These are phyloP conservation scores for Phataginus tetradactyla DNA, from an alignment of 2,797 vertebrate genomes.

Conservation along the genomic window DNA sequence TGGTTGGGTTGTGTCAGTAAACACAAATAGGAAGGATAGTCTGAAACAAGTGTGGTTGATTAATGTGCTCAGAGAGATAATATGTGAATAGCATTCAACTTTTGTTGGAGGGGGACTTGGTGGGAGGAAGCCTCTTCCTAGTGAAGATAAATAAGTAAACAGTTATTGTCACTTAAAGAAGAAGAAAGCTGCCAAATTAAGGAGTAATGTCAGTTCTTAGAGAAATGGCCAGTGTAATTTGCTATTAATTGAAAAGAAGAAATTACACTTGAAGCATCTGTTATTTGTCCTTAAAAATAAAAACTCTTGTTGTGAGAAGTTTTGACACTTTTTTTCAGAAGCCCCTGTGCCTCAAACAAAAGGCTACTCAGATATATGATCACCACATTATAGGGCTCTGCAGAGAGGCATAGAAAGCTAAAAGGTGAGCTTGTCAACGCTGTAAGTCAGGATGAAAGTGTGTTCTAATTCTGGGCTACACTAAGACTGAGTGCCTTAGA, in stretches of 20 bases:
- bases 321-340: constrained; percentile 70
- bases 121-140: background rate
- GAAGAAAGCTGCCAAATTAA: constrained; percentile 72
- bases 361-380: constrained; percentile 72
- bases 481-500: constrained; percentile 73
- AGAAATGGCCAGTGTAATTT: constrained; percentile 74
- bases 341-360: constrained; percentile 57
- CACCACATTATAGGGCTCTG: constrained; percentile 61
- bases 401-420: constrained; percentile 57
- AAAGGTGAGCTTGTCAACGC: constrained; percentile 69
- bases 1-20: constrained; percentile 52
- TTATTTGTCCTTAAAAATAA: constrained; percentile 77
- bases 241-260: constrained; percentile 79
- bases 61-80: constrained; percentile 63
- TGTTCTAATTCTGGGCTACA: constrained; percentile 74
- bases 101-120: background rate
- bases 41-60: constrained; percentile 66
- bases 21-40: constrained; percentile 62
- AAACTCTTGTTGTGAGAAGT: constrained; percentile 67
- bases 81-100: background rate
- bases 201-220: constrained; percentile 65
- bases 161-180: constrained; percentile 71
- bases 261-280: constrained; percentile 75
- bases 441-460: constrained; percentile 72
- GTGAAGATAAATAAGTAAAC: constrained; percentile 61